Conservation (phyloP, 2,888 invertebrate genomes). For the Leptinotarsa juncta region DNA sequence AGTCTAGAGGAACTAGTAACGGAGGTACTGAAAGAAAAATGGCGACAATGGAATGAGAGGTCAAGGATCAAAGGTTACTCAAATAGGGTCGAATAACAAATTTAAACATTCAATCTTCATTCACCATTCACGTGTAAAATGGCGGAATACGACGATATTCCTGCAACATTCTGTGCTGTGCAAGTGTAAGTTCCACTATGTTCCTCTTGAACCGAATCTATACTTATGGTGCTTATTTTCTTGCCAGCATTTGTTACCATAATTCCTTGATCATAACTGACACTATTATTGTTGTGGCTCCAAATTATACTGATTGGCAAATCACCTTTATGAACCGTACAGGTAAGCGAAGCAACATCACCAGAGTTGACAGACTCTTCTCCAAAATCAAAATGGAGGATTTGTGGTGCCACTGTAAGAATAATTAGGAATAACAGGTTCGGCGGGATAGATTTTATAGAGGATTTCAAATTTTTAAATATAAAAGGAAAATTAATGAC, state of each 20-base stretch:
- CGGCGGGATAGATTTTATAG: not conserved
- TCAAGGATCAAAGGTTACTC: not conserved
- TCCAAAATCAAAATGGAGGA: slow-evolving; percentile 70
- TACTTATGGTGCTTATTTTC: slow-evolving; percentile 71
- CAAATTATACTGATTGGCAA: slow-evolving; percentile 74
- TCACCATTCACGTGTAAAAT: slow-evolving; percentile 36
- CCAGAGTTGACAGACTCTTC: slow-evolving; percentile 74
- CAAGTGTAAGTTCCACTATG: slow-evolving; percentile 84
- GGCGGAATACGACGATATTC: slow-evolving; percentile 73
- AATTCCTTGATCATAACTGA: slow-evolving; percentile 61
- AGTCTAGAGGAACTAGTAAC: slow-evolving; percentile 60
- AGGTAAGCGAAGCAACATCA: slow-evolving; percentile 76
- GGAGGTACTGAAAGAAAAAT: slow-evolving; percentile 37
- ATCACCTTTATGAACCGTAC: slow-evolving; percentile 79
- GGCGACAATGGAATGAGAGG: not conserved
- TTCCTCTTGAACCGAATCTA: slow-evolving; percentile 73
- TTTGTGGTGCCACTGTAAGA: slow-evolving; percentile 66
- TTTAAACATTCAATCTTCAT: slow-evolving; percentile 3
- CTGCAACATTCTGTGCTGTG: slow-evolving; percentile 77
- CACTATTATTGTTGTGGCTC: slow-evolving; percentile 69
- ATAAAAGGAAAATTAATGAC: not conserved
- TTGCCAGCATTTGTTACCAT: slow-evolving; percentile 64
- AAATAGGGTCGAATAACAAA: not conserved
- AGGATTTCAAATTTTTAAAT: not conserved
- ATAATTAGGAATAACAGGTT: slow-evolving; percentile 8